Evolutionary conservation across 1,140 invertebrate species (phyloP).

Genomic region (Drosophila nigrodunni): DNA sequence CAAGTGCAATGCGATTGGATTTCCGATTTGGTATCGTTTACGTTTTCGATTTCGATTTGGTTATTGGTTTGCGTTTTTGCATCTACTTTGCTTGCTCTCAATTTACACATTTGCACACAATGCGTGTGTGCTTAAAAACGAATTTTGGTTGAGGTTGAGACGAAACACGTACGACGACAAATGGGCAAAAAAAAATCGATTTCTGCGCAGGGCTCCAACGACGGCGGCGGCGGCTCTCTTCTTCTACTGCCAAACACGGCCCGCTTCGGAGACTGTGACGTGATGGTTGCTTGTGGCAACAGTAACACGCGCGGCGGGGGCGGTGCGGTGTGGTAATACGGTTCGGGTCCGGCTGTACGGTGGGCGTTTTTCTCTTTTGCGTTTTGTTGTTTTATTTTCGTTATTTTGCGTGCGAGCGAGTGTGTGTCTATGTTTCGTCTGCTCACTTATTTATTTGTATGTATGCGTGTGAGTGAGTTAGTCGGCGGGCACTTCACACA

Average conservation of each 20-base stretch:
- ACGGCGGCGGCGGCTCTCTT: constrained; percentile 39
- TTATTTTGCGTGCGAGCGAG: constrained; percentile 58
- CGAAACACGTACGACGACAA: constrained; percentile 58
- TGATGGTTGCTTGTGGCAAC: constrained; percentile 52
- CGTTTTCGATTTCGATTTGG: constrained; percentile 1
- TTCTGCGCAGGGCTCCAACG: constrained; percentile 82
- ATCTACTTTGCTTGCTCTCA: constrained; percentile 26
- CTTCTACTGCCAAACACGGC: constrained; percentile 48
- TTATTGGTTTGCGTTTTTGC: constrained; percentile 20
- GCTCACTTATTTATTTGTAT: constrained; percentile 19
- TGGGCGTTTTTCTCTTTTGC: constrained; percentile 78
- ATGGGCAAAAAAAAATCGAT: constrained; percentile 81
- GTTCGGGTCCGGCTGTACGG: constrained; percentile 55
- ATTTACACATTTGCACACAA: constrained; percentile 33
- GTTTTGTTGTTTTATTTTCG: constrained; percentile 73
- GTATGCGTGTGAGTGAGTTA: constrained; percentile 52
- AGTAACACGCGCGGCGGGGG: constrained; percentile 27
- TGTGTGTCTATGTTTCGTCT: constrained; percentile 16
- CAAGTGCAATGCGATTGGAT: constrained; percentile 17
- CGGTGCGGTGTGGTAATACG: constrained; percentile 12
- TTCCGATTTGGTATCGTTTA: neutral
- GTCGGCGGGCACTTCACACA: constrained; percentile 53
- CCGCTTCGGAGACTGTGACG: constrained; percentile 47
- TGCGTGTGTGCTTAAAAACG: constrained; percentile 32
- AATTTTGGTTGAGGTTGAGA: constrained; percentile 40